These are phyloP conservation scores for Sciurus niger DNA, from an alignment of 2,113 vertebrate species.

Conservation along the genomic window DNA sequence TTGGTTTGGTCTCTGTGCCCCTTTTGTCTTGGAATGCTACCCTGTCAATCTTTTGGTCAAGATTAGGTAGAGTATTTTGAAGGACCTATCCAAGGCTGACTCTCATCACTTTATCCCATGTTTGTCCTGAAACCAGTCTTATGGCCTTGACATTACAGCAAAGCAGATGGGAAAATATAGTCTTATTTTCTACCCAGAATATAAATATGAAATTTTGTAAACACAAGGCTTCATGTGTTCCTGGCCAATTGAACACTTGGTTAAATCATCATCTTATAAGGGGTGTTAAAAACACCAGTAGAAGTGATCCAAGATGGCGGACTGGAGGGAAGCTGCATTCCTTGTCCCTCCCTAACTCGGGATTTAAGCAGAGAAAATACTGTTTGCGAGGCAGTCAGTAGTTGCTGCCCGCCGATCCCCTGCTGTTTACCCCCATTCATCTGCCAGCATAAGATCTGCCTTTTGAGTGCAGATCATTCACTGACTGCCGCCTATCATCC, in stretches of 20 bases:
- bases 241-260: not conserved
- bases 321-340: too few species aligned
- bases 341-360: too few species aligned
- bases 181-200: not conserved
- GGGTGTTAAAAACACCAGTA: not conserved
- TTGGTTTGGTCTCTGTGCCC: not conserved
- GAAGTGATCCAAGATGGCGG: too few species aligned
- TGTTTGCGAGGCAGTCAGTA: too few species aligned
- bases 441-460: too few species aligned
- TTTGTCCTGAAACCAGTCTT: not conserved
- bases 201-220: not conserved
- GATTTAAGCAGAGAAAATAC: too few species aligned
- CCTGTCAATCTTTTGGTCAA: not conserved
- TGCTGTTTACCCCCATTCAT: too few species aligned
- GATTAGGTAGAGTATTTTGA: not conserved
- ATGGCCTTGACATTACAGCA: not conserved
- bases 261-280: not conserved
- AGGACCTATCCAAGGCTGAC: not conserved
- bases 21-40: not conserved
- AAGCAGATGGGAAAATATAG: not conserved
- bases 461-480: too few species aligned
- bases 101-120: not conserved
- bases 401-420: too few species aligned
- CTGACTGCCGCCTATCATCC: too few species aligned
- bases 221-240: not conserved